These are phyloP conservation scores for Xenopus borealis DNA, from an alignment of 2,113 vertebrate species.

Conservation along the genomic window DNA sequence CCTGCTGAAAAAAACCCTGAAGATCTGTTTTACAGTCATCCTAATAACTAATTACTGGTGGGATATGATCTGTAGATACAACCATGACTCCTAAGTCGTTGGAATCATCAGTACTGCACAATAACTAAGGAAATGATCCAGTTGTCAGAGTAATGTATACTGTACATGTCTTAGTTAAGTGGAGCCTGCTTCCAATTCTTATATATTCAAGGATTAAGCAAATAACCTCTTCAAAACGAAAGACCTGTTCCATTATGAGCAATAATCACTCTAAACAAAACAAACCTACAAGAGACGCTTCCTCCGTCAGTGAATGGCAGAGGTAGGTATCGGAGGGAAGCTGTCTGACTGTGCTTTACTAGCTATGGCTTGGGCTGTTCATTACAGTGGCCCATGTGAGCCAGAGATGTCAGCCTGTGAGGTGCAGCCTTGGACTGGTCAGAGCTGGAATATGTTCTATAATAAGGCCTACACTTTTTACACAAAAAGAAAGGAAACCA, in stretches of 20 bases:
- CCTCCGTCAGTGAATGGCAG: conserved; percentile 5
- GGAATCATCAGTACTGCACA: no score
- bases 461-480: conserved; percentile 47
- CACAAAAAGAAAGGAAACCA: conserved; percentile 71
- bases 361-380: not conserved
- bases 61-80: no score
- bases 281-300: not conserved
- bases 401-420: not conserved
- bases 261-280: not conserved
- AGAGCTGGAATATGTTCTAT: not conserved
- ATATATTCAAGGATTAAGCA: not conserved
- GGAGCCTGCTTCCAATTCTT: no score
- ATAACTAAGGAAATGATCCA: no score
- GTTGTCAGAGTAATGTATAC: no score
- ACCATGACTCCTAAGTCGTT: no score
- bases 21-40: no score
- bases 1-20: no score
- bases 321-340: conserved; percentile 43
- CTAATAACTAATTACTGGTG: no score
- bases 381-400: not conserved
- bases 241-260: not conserved
- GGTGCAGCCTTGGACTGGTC: not conserved
- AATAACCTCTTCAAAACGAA: not conserved
- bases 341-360: conserved; percentile 24
- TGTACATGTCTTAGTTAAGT: no score